Conservation (phyloP, 2,797 vertebrate genomes). For the Acipenser oxyrinchus region DNA sequence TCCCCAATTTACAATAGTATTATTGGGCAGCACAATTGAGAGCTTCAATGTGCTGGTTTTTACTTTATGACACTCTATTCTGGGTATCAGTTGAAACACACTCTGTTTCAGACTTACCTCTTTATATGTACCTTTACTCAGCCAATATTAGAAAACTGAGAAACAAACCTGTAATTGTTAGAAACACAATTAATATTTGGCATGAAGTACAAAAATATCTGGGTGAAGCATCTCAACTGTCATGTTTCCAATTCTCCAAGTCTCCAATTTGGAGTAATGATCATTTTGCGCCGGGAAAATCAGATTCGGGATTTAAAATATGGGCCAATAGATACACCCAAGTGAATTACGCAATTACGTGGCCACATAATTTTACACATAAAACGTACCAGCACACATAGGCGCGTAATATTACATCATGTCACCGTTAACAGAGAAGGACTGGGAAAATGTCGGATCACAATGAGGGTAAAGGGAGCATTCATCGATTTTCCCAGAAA, state of each 20-base stretch:
- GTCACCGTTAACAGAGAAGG: too few species aligned
- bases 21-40: too few species aligned
- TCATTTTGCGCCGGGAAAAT: background rate
- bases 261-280: constrained; percentile 1
- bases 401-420: too few species aligned
- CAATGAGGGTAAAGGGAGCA: too few species aligned
- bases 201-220: constrained; percentile 5
- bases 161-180: background rate
- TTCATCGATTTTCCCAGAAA: too few species aligned
- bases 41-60: too few species aligned
- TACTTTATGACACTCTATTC: too few species aligned
- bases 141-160: background rate
- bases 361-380: too few species aligned
- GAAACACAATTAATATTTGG: constrained; percentile 4
- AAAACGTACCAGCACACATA: too few species aligned
- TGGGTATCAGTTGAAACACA: too few species aligned
- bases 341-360: too few species aligned
- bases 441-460: too few species aligned
- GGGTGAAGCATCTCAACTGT: background rate
- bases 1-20: background rate
- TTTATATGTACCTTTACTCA: constrained; percentile 7
- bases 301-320: constrained; percentile 5
- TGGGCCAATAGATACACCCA: background rate
- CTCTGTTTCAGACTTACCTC: background rate
- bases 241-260: background rate